phyloP scores from a whole-genome alignment of 2,797 vertebrate species.

The Pipistrellus kuhlii region DNA sequence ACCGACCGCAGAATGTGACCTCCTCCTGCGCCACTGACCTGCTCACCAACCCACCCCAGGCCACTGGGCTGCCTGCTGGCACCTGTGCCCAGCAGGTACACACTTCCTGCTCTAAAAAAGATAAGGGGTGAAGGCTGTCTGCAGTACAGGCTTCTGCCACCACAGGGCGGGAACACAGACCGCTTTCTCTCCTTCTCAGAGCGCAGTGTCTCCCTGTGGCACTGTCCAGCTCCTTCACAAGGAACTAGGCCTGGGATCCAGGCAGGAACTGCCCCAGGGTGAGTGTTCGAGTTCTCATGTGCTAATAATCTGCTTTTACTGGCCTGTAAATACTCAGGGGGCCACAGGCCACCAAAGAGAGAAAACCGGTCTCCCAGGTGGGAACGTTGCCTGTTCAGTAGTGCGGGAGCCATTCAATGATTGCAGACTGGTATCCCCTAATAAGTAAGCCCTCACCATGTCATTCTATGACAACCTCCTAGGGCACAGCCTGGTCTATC shows the following conservation, averaged over 20 bases:
- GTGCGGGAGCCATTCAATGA: not conserved
- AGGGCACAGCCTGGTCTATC: not conserved
- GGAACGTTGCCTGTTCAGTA: not conserved
- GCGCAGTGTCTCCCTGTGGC: not conserved
- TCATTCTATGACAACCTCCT: not conserved
- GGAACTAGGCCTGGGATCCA: not conserved
- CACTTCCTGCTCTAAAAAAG: not conserved
- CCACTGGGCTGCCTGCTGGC: not conserved
- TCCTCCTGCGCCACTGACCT: not conserved
- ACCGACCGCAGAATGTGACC: not conserved
- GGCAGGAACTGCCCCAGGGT: not conserved
- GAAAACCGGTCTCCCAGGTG: not conserved
- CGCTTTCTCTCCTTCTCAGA: not conserved
- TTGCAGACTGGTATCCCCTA: not conserved
- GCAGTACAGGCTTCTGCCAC: not conserved
- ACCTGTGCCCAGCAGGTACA: not conserved
- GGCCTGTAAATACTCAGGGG: not conserved
- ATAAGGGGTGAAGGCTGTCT: not conserved
- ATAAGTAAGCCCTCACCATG: not conserved
- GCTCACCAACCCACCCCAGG: not conserved
- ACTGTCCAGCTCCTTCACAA: not conserved
- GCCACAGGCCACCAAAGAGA: not conserved
- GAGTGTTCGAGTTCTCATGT: not conserved
- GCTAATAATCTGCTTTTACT: constrained; percentile 49
- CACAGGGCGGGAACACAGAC: no score